phyloP scores from a whole-genome alignment of 30 jellyfish, hydroid and myxozoan species.

The Hydractinia echinata region DNA sequence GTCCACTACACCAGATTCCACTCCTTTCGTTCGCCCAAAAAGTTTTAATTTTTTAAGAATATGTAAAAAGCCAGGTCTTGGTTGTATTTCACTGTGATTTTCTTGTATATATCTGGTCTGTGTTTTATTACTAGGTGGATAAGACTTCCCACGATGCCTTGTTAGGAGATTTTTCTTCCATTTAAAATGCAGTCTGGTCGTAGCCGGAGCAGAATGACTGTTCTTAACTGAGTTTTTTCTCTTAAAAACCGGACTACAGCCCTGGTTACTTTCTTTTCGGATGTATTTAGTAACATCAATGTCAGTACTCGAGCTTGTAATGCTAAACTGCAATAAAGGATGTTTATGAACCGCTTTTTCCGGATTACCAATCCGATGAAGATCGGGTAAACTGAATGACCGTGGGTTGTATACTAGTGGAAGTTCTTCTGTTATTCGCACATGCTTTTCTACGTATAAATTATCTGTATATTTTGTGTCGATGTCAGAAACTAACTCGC shows the following conservation, averaged over 20 bases:
- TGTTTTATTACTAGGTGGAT: not conserved
- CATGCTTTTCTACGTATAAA: constrained; percentile 1
- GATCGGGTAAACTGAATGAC: constrained; percentile 14
- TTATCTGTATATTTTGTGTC: not conserved
- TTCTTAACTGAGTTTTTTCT: not conserved
- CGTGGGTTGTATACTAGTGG: constrained; percentile 19
- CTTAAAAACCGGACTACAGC: constrained; percentile 12
- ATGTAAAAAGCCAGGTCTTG: too few species aligned
- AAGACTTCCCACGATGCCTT: constrained; percentile 6
- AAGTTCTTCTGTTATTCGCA: constrained; percentile 13
- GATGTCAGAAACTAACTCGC: not conserved
- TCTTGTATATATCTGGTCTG: too few species aligned
- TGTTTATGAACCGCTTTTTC: constrained; percentile 13
- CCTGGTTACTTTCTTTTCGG: not conserved
- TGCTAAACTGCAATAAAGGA: constrained; percentile 10
- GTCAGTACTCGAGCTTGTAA: not conserved
- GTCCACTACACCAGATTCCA: too few species aligned
- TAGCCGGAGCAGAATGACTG: not conserved
- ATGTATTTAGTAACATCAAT: not conserved
- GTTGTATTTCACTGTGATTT: too few species aligned
- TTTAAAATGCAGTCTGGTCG: not conserved
- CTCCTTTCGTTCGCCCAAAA: too few species aligned
- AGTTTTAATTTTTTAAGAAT: too few species aligned
- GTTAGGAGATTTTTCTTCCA: not conserved
- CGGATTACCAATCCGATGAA: not conserved